These are phyloP conservation scores for Okamejei kenojei DNA, from an alignment of 2,797 vertebrate genomes.

Conservation along the genomic window DNA sequence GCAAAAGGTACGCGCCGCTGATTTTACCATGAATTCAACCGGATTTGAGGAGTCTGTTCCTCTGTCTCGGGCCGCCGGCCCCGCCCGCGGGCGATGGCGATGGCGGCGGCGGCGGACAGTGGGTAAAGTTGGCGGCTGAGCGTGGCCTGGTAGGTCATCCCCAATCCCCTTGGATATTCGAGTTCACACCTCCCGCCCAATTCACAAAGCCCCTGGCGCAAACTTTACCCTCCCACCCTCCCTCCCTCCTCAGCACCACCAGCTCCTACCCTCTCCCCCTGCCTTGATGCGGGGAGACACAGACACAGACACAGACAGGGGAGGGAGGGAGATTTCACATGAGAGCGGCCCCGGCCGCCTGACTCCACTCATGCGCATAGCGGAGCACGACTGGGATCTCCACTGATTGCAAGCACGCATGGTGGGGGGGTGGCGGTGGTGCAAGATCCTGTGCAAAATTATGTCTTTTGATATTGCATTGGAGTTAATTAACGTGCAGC, in stretches of 20 bases:
- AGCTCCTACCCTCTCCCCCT: not conserved
- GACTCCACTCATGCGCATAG: not conserved
- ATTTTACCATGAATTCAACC: conserved; percentile 35
- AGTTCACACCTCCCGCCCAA: not conserved
- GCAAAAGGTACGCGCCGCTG: conserved; percentile 29
- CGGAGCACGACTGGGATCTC: not conserved
- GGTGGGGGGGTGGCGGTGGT: not conserved
- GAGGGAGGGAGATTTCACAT: conserved; percentile 20
- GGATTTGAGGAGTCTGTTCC: not conserved
- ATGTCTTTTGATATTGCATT: too few relatives aligned
- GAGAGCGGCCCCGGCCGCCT: not conserved
- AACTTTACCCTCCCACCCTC: not conserved
- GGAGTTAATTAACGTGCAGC: too few relatives aligned
- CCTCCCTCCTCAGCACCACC: too few relatives aligned
- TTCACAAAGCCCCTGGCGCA: not conserved
- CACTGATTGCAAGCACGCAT: too few relatives aligned
- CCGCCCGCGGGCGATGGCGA: not conserved
- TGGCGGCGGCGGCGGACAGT: not conserved
- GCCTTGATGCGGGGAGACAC: not conserved
- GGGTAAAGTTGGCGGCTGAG: conserved; percentile 17
- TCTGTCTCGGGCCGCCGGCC: too few relatives aligned
- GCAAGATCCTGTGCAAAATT: not conserved
- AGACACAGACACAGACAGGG: not conserved
- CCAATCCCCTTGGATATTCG: not conserved
- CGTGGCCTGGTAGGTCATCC: conserved; percentile 34